phyloP scores from a whole-genome alignment of 2,113 vertebrate genomes.

The Australoheros scitulus region DNA sequence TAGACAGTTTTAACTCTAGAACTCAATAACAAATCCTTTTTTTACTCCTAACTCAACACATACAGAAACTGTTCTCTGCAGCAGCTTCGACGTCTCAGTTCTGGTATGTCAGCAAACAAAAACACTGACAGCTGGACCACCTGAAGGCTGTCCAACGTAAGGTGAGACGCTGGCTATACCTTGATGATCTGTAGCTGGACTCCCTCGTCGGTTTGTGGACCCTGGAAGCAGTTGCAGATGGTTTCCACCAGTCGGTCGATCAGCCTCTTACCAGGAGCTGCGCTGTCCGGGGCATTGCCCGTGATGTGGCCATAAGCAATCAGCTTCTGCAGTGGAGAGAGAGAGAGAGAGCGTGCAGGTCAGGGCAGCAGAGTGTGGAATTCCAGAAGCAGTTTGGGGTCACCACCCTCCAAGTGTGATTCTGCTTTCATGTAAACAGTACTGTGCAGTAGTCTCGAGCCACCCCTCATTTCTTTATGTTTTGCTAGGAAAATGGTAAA shows the following conservation, averaged over 20 bases:
- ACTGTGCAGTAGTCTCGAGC: background rate
- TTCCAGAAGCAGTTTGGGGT: too few relatives aligned
- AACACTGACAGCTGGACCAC: constrained; percentile 15
- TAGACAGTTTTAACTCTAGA: background rate
- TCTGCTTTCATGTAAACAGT: background rate
- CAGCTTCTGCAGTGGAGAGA: constrained; percentile 85
- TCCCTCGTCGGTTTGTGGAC: constrained; percentile 95
- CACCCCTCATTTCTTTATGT: background rate
- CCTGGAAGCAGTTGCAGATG: constrained; percentile 95
- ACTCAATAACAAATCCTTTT: background rate
- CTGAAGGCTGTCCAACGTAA: constrained; percentile 10
- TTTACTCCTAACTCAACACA: background rate
- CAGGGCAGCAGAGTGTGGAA: background rate
- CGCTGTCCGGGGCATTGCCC: constrained; percentile 92
- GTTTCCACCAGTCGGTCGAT: constrained; percentile 97
- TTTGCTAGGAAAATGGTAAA: background rate
- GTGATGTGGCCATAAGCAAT: constrained; percentile 98
- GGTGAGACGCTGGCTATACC: constrained; percentile 70
- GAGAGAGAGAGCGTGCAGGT: background rate
- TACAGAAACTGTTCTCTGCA: background rate
- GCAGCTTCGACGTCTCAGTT: background rate
- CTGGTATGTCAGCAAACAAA: background rate
- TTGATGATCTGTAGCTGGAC: constrained; percentile 99
- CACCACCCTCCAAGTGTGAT: background rate
- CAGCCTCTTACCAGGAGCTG: constrained; percentile 89